Base-by-base conservation (phyloP, 2,888 invertebrate genomes). In the Cheilosia variabilis region DNA sequence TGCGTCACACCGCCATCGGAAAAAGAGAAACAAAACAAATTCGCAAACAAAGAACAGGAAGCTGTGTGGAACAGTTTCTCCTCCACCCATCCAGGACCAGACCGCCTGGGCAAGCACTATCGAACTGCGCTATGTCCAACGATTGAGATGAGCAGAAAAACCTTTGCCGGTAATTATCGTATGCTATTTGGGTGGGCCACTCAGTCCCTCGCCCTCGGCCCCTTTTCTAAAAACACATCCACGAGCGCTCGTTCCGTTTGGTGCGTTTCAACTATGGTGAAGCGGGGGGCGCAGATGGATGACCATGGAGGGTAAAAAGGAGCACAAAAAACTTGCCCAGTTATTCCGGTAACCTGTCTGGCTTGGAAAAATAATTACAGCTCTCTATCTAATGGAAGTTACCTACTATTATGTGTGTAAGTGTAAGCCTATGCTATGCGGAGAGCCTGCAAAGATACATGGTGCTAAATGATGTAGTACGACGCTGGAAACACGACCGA, bases 401-500 rank as follows among this genome's bases (percentile, higher is more conserved):
- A 47, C 47, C 47, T 17, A 22, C 13, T 13, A 15, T 24, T 47
- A 19, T 65, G 55, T 62, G 60, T 69, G 66, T 63, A 69, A 63
- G 60, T 69, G 66, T 57, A 58, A 58, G 68, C 72, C 79, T 66
- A 65, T 37, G 4, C 4, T 13, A 27, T 53, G 22, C 7, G 50
- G 41, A 58, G 60, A 58, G 60, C 55, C 73, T 45, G 19, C 13
- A 41, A 78, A 80, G 80, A 76, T 76, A 81, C 80, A 81, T 72
- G 81, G 86, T 81, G 81, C 86, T 86, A 86, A 86, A 86, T 86
- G 86, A 81, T 86, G 86, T 86, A 86, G 81, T 72, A 86, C 81
- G 86, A 81, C 66, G 86, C 71, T 86, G 69, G 76, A 76, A 84
- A 81, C 81, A 86, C 81, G 47, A 81, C 62, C 76, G 72, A 86